These are phyloP conservation scores for Dysdera silvatica DNA, from an alignment of 1,140 invertebrate species.

Conservation along the genomic window DNA sequence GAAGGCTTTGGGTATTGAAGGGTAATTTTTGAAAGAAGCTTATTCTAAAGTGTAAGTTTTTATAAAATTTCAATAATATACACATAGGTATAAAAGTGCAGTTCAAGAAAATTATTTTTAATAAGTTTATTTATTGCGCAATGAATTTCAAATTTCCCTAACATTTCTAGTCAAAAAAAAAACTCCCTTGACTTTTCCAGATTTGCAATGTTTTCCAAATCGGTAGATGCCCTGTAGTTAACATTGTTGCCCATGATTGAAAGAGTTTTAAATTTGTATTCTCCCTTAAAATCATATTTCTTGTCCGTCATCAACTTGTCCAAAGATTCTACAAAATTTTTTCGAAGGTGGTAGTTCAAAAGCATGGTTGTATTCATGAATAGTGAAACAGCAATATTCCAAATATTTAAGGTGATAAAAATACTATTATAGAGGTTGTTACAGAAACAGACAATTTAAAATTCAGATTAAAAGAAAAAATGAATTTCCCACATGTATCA, in stretches of 20 bases:
- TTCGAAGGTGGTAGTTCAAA: slow-evolving; percentile 15
- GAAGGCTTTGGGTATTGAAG: too few relatives aligned
- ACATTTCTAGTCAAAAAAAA: too few relatives aligned
- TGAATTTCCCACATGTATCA: neutral
- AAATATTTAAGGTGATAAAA: neutral
- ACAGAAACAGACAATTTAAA: neutral
- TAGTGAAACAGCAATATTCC: neutral
- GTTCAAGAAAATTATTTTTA: too few relatives aligned
- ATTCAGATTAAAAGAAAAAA: neutral
- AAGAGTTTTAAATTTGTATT: slow-evolving; percentile 24
- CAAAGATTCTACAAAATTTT: slow-evolving; percentile 18
- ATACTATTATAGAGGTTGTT: neutral
- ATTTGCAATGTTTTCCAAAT: too few relatives aligned
- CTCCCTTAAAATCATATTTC: slow-evolving; percentile 28
- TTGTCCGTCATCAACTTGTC: slow-evolving; percentile 20
- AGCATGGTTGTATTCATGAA: neutral
- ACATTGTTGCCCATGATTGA: slow-evolving; percentile 20
- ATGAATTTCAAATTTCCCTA: too few relatives aligned
- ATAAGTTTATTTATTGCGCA: too few relatives aligned
- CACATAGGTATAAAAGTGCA: too few relatives aligned
- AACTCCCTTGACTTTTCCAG: too few relatives aligned
- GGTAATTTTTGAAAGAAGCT: too few relatives aligned
- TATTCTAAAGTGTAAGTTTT: too few relatives aligned
- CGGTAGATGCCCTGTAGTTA: too few relatives aligned
- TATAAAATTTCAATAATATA: too few relatives aligned